Conservation (phyloP, 2,888 invertebrate species). For the Bursaphelenchus okinawaensis region DNA sequence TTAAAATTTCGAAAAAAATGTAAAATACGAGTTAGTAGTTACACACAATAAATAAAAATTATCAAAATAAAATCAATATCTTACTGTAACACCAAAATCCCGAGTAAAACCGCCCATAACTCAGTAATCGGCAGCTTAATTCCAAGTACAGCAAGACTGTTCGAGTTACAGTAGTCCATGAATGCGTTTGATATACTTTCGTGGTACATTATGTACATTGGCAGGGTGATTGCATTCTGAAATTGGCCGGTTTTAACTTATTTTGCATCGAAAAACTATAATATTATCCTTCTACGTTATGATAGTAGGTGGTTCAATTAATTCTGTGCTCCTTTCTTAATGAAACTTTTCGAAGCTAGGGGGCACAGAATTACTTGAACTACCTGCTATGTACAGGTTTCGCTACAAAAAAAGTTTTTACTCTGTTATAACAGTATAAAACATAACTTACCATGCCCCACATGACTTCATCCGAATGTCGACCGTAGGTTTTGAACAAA, state of each 20-base stretch:
- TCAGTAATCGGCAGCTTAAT: conserved; percentile 65
- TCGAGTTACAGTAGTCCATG: conserved; percentile 66
- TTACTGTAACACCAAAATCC: conserved; percentile 83
- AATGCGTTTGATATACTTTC: conserved; percentile 74
- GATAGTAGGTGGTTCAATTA: no score
- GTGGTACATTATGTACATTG: conserved; percentile 76
- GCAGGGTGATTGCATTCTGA: conserved; percentile 79
- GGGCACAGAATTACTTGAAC: no score
- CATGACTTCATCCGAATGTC: conserved; percentile 60
- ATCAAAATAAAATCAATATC: conserved; percentile 1
- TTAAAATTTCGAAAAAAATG: no score
- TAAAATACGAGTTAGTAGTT: no score
- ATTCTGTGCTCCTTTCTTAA: no score
- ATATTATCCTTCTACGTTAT: no score
- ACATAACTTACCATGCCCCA: conserved; percentile 40
- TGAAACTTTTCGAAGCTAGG: no score
- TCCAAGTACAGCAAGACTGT: conserved; percentile 55
- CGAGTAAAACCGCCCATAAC: conserved; percentile 72
- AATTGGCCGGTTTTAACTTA: no score
- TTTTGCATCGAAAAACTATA: no score
- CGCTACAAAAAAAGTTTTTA: no score
- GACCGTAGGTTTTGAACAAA: conserved; percentile 68
- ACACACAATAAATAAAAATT: conserved; percentile 1
- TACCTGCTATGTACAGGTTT: no score
- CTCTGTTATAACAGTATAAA: not conserved